Evolutionary conservation across 2,888 invertebrate genomes (phyloP).

Genomic region (Gasteruption jaculator): DNA sequence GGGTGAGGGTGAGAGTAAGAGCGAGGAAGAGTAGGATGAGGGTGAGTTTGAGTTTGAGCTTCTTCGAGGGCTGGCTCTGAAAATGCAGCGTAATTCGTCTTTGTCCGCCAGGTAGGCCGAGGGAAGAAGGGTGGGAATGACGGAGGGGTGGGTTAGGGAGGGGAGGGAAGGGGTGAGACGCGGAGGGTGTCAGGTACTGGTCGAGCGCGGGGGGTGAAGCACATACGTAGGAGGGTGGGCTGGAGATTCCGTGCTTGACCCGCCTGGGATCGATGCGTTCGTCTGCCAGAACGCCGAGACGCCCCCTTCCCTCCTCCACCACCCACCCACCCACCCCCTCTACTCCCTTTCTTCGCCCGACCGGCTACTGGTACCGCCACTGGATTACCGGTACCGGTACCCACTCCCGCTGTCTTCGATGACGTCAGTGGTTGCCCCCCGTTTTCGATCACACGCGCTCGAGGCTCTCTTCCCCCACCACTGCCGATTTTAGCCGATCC

Average conservation of each 20-base stretch:
- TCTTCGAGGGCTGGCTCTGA: conserved; percentile 49
- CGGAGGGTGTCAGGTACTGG: conserved; percentile 7
- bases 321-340: conserved; percentile 20
- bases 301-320: conserved; percentile 42
- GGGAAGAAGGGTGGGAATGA: conserved; percentile 20
- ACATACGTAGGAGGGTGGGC: conserved; percentile 25
- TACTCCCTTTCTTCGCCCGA: conserved; percentile 19
- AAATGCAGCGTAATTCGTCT: conserved; percentile 53
- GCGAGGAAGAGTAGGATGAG: conserved; percentile 16
- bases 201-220: conserved; percentile 18
- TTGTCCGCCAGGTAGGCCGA: conserved; percentile 45
- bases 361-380: too few relatives aligned
- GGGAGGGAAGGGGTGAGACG: conserved; percentile 8
- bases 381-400: too few relatives aligned
- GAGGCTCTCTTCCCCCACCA: too few relatives aligned
- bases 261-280: conserved; percentile 53
- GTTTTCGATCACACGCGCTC: too few relatives aligned
- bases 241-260: conserved; percentile 51
- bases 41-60: conserved; percentile 24
- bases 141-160: conserved; percentile 17
- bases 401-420: too few relatives aligned
- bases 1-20: conserved; percentile 4
- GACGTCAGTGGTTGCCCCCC: too few relatives aligned
- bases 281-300: conserved; percentile 51
- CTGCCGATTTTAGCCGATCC: too few relatives aligned